Evolutionary conservation across 2,113 vertebrate species (phyloP).

Genomic region (Chaenogobius annularis): DNA sequence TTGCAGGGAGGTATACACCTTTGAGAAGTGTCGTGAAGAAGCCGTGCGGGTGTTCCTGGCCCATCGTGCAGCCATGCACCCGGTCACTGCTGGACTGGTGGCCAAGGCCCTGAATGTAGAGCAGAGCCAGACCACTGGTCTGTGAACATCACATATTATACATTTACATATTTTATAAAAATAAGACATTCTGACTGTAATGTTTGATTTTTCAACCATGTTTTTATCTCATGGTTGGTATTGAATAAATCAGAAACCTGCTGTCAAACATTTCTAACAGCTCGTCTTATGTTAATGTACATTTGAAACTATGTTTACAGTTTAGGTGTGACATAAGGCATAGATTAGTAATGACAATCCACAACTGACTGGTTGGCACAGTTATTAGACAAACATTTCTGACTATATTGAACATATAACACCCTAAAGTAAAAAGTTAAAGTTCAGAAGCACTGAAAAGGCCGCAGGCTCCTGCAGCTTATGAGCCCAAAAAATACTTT

Average conservation of each 20-base stretch:
- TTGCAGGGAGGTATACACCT: conserved; percentile 86
- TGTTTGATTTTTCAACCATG: not conserved
- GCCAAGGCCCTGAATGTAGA: conserved; percentile 86
- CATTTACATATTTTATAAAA: not conserved
- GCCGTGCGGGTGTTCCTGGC: conserved; percentile 78
- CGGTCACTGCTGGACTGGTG: conserved; percentile 85
- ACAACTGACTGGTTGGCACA: conserved; percentile 10
- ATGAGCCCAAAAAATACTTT: not conserved
- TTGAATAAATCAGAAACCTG: not conserved
- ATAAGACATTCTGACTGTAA: not conserved
- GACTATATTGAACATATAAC: not conserved
- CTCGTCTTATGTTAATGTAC: not conserved
- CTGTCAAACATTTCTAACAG: not conserved
- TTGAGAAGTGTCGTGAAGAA: conserved; percentile 81
- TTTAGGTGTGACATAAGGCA: not conserved
- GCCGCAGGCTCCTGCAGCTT: not conserved
- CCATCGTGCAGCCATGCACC: conserved; percentile 84
- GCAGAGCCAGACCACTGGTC: conserved; percentile 24
- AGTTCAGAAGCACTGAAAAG: not conserved
- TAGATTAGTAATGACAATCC: conserved; percentile 3
- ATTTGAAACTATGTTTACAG: not conserved
- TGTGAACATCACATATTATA: conserved; percentile 11
- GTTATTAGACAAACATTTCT: not conserved
- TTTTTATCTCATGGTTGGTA: conserved; percentile 7
- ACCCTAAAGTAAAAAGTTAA: not conserved